Conservation (phyloP, 2,113 vertebrate species). For the Pelecanoides urinatrix region DNA sequence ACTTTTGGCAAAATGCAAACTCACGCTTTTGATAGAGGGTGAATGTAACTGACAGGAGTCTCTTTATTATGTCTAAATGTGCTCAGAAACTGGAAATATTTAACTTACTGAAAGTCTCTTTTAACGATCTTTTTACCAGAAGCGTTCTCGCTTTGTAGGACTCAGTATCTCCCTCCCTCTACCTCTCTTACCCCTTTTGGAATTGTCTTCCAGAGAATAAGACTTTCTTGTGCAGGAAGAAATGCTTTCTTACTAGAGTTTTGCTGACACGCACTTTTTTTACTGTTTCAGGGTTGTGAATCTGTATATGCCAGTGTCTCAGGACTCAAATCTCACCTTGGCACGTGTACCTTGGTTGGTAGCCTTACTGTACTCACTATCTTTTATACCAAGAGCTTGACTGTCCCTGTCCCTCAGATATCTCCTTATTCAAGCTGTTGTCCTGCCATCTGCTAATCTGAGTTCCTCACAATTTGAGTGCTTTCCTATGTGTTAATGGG, state of each 20-base stretch:
- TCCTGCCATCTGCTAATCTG: neutral
- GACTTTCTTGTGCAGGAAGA: neutral
- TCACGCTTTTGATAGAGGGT: neutral
- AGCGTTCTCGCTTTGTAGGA: neutral
- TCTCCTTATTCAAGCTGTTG: neutral
- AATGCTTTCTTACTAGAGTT: neutral
- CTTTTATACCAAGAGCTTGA: neutral
- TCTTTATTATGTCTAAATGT: neutral
- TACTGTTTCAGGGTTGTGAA: slow-evolving; percentile 82
- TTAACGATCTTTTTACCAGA: neutral
- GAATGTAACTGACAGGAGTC: neutral
- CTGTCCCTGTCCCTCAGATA: neutral
- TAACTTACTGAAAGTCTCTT: neutral
- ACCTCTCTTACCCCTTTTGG: neutral
- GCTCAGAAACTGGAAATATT: neutral
- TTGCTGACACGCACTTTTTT: neutral
- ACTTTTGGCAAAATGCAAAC: neutral
- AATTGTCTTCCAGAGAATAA: neutral
- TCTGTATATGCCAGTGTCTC: slow-evolving; percentile 92
- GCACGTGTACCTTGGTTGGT: slow-evolving; percentile 87
- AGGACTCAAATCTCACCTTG: slow-evolving; percentile 92
- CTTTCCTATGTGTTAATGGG: neutral
- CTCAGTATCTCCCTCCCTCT: neutral
- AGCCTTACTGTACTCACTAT: neutral
- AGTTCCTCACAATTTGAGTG: neutral